A percentile compares a stretch with the other conserved stretches of the same genome.
Evolutionary conservation across 2,113 vertebrate genomes (phyloP).

Genomic region (Peromyscus leucopus): DNA sequence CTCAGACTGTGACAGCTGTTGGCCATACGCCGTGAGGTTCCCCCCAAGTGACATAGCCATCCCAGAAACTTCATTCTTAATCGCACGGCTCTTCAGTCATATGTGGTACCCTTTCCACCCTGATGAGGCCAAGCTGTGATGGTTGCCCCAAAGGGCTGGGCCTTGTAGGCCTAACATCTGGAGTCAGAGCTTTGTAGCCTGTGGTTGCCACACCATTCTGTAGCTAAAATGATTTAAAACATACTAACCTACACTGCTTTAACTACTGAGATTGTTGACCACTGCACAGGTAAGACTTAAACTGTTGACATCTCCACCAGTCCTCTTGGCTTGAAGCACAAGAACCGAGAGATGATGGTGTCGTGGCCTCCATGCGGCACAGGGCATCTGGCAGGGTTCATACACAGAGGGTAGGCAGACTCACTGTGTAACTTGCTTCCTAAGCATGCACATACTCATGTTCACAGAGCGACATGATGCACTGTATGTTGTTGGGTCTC

Average conservation of each 20-base stretch:
- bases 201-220: neutral
- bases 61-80: neutral
- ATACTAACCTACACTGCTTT: accelerated
- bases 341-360: neutral
- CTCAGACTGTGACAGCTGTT: neutral
- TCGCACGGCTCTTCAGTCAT: neutral
- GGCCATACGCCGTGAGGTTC: neutral
- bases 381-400: neutral
- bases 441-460: neutral
- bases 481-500: slow-evolving; percentile 95
- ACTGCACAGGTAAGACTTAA: neutral
- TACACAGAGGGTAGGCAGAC: neutral
- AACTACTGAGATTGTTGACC: neutral
- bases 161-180: neutral
- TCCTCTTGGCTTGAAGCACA: neutral
- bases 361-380: neutral
- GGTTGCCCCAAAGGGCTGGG: neutral
- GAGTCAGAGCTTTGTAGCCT: neutral
- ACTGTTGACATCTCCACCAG: neutral
- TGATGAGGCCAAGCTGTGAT: too few species aligned
- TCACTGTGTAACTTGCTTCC: neutral
- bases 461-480: slow-evolving; percentile 95
- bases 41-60: neutral
- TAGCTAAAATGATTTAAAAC: neutral
- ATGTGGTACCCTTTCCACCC: neutral